These are phyloP conservation scores for Elysia crispata DNA, from an alignment of 2,888 invertebrate genomes.

Conservation along the genomic window DNA sequence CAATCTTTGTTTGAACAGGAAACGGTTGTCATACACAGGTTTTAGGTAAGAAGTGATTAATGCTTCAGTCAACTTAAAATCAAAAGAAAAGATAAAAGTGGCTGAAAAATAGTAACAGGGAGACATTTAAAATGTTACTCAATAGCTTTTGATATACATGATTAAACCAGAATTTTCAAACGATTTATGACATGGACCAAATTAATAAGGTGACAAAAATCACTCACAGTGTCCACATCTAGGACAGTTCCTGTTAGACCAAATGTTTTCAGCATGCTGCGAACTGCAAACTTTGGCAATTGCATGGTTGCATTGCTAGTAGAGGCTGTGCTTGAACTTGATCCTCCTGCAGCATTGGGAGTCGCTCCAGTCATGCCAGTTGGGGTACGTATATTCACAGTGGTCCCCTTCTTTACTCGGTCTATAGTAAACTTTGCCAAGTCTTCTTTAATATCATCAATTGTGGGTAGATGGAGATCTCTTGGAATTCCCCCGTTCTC, in stretches of 20 bases:
- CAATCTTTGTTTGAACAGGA: too few relatives aligned
- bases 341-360: too few relatives aligned
- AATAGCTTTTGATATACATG: neutral
- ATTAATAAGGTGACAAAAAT: conserved; percentile 1
- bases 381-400: conserved; percentile 72
- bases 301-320: conserved; percentile 64
- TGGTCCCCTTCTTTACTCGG: conserved; percentile 75
- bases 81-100: too few relatives aligned
- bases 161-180: too few relatives aligned
- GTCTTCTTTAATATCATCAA: conserved; percentile 77
- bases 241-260: conserved; percentile 77
- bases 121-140: too few relatives aligned
- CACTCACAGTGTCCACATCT: conserved; percentile 74
- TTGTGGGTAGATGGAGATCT: conserved; percentile 77
- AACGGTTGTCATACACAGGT: too few relatives aligned
- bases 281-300: conserved; percentile 75
- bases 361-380: conserved; percentile 48
- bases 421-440: conserved; percentile 77
- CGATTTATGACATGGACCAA: neutral
- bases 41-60: too few relatives aligned
- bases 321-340: conserved; percentile 23
- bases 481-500: conserved; percentile 77
- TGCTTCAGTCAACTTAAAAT: too few relatives aligned
- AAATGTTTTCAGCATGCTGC: conserved; percentile 76
- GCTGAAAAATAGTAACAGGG: too few relatives aligned